Conservation (phyloP, 2,113 vertebrate species). For the Ploceus nigricollis region DNA sequence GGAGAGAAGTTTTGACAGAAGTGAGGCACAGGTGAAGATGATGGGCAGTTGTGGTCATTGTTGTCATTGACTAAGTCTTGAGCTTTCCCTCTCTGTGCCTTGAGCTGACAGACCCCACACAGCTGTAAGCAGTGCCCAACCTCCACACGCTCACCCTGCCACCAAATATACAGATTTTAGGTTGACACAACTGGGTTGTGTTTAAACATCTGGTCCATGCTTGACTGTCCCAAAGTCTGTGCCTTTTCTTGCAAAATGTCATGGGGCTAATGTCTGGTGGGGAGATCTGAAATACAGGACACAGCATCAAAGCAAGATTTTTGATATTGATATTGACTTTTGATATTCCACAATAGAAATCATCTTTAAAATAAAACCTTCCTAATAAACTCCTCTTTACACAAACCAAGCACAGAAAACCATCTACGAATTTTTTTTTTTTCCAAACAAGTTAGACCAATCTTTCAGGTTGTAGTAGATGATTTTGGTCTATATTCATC, state of each 20-base stretch:
- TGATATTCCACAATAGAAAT: background rate
- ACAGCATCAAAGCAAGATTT: background rate
- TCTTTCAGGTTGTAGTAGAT: background rate
- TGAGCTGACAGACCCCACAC: background rate
- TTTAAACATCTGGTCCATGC: background rate
- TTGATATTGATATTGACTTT: background rate
- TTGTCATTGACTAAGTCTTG: background rate
- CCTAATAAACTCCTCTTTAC: background rate
- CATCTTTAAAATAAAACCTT: background rate
- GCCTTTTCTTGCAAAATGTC: background rate
- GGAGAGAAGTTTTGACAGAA: background rate
- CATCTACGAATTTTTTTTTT: fast-evolving
- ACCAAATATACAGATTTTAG: background rate
- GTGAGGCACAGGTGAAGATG: background rate
- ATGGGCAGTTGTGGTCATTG: background rate
- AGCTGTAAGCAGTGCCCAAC: background rate
- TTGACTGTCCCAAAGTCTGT: background rate
- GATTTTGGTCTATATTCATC: background rate
- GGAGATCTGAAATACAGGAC: background rate
- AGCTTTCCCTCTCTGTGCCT: background rate
- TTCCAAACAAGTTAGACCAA: background rate
- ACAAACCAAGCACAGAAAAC: background rate
- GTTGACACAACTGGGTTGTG: background rate
- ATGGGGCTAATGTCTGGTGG: background rate
- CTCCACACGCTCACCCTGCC: fast-evolving